These are phyloP conservation scores for Poeciliopsis presidionis DNA, from an alignment of 2,797 vertebrate genomes.

Conservation along the genomic window DNA sequence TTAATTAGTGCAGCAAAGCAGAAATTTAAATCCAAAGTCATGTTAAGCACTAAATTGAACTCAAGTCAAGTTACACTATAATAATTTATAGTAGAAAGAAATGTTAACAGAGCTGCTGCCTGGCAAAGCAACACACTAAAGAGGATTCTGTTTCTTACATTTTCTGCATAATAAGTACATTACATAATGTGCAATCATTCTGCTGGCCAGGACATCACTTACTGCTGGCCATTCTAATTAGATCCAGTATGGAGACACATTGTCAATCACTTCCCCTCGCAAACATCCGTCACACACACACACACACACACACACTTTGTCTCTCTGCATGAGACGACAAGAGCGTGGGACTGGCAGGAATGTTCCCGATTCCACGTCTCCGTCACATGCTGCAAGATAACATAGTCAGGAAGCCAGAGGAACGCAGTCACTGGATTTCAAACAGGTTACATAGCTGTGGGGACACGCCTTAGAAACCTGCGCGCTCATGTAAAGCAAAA, in stretches of 20 bases:
- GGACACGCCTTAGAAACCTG: conserved; percentile 52
- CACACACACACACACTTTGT: conserved; percentile 16
- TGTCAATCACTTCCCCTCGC: conserved; percentile 37
- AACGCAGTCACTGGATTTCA: conserved; percentile 37
- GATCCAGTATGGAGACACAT: conserved; percentile 42
- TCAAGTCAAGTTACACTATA: background rate
- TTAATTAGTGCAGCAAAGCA: background rate
- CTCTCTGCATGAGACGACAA: conserved; percentile 47
- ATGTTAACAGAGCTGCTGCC: background rate
- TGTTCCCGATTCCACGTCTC: conserved; percentile 41
- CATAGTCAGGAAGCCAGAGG: conserved; percentile 44
- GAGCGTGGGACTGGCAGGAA: conserved; percentile 55
- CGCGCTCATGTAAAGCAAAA: conserved; percentile 5
- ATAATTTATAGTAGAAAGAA: background rate
- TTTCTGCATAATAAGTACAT: conserved; percentile 32
- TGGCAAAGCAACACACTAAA: conserved; percentile 9
- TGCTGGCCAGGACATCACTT: conserved; percentile 38
- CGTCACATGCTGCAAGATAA: conserved; percentile 62
- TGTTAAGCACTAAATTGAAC: background rate
- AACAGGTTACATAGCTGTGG: conserved; percentile 46
- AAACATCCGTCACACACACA: conserved; percentile 14
- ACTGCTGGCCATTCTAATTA: conserved; percentile 52
- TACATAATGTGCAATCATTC: conserved; percentile 33
- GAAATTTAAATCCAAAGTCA: background rate
- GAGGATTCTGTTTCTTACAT: conserved; percentile 32